Evolutionary conservation across 2,888 invertebrate species (phyloP).

Genomic region (Mythimna impura): DNA sequence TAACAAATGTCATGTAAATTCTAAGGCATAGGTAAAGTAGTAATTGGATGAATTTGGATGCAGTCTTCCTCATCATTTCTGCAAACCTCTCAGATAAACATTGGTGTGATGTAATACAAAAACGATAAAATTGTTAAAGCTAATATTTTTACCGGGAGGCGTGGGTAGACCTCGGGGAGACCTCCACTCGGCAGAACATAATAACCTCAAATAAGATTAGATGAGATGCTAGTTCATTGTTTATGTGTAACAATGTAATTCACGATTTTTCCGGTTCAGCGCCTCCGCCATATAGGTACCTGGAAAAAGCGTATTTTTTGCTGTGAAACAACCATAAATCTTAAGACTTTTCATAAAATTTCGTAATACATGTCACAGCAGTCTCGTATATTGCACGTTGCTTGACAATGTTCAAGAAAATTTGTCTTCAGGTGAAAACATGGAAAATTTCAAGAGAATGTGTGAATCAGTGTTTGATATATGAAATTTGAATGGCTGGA

Average conservation of each 20-base stretch:
- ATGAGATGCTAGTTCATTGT: conserved; percentile 58
- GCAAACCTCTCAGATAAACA: conserved; percentile 27
- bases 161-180: conserved; percentile 41
- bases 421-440: conserved; percentile 64
- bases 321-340: conserved; percentile 65
- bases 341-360: conserved; percentile 63
- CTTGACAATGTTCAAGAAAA: conserved; percentile 63
- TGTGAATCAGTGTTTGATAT: conserved; percentile 67
- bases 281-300: conserved; percentile 30
- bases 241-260: conserved; percentile 55
- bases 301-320: conserved; percentile 51
- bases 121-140: conserved; percentile 45
- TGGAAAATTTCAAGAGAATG: conserved; percentile 65
- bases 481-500: conserved; percentile 71
- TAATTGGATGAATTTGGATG: conserved; percentile 7
- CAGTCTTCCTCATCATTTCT: conserved; percentile 26
- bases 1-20: too few species aligned
- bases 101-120: conserved; percentile 32
- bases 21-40: not conserved
- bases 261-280: conserved; percentile 48
- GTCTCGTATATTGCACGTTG: conserved; percentile 61
- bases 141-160: conserved; percentile 49
- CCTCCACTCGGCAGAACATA: conserved; percentile 44
- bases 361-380: conserved; percentile 65
- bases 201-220: conserved; percentile 55